Percentiles rank a stretch among this genome's conserved stretches.
Evolutionary conservation across 2,113 vertebrate genomes (phyloP).

Genomic region (Symphodus melops): DNA sequence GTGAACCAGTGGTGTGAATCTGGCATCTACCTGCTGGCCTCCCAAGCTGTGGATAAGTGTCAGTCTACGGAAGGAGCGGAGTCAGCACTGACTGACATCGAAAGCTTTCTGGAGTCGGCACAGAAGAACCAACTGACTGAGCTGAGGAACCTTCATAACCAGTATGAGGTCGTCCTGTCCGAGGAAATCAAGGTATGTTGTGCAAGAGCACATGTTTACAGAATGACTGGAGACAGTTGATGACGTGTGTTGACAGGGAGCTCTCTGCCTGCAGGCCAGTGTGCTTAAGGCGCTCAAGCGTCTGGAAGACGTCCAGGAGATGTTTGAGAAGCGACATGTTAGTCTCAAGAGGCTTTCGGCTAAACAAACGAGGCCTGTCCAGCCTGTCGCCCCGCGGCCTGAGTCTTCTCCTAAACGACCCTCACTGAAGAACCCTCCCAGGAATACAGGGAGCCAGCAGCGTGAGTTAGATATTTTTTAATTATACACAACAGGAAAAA

Average conservation of each 20-base stretch:
- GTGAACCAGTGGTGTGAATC: slow-evolving; percentile 94
- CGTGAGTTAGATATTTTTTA: slow-evolving; percentile 70
- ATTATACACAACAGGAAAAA: too few species aligned
- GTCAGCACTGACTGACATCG: slow-evolving; percentile 89
- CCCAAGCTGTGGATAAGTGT: slow-evolving; percentile 96
- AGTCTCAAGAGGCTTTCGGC: slow-evolving; percentile 94
- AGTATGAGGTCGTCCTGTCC: slow-evolving; percentile 90
- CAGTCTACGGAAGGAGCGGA: slow-evolving; percentile 96
- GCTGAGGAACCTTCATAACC: slow-evolving; percentile 89
- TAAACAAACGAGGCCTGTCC: slow-evolving; percentile 93
- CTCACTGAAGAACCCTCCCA: slow-evolving; percentile 82
- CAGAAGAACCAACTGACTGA: slow-evolving; percentile 87
- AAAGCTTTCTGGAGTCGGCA: slow-evolving; percentile 87
- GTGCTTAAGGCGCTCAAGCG: slow-evolving; percentile 88
- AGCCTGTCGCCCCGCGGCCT: slow-evolving; percentile 93
- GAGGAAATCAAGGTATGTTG: slow-evolving; percentile 88
- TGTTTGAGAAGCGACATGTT: slow-evolving; percentile 93
- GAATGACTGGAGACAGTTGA: not conserved
- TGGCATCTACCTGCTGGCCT: slow-evolving; percentile 95
- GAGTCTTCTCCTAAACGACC: slow-evolving; percentile 93
- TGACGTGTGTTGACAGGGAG: not conserved
- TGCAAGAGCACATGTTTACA: not conserved
- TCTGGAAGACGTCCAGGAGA: slow-evolving; percentile 91
- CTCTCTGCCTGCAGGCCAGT: slow-evolving; percentile 78
- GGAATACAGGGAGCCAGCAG: slow-evolving; percentile 75